Percentiles rank a stretch among this genome's conserved stretches.
Evolutionary conservation across 35 echinoderm and acorn worm genomes (phyloP).

Genomic region (Stichopus chloronotus): DNA sequence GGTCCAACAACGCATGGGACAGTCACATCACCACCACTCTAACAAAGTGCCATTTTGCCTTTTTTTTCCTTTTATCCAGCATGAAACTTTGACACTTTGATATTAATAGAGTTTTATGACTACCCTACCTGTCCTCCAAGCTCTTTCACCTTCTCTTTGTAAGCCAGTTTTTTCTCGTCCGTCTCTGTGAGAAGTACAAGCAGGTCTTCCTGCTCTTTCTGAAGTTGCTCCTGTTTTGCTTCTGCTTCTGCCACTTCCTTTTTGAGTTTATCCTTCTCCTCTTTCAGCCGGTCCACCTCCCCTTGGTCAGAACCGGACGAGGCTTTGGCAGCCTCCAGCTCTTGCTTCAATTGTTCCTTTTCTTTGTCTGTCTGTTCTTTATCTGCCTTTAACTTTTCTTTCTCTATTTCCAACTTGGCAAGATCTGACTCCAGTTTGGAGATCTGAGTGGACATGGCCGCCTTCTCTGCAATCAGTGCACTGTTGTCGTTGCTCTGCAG

Average conservation of each 20-base stretch:
- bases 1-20: too few species aligned
- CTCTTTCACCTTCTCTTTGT: constrained; percentile 87
- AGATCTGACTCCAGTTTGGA: constrained; percentile 76
- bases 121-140: constrained; percentile 79
- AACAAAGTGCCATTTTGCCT: too few species aligned
- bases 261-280: constrained; percentile 42
- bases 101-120: neutral
- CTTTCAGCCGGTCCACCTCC: constrained; percentile 39
- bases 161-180: constrained; percentile 75
- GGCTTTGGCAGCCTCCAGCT: constrained; percentile 59
- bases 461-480: constrained; percentile 83
- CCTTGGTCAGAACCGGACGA: constrained; percentile 25
- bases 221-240: neutral
- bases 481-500: constrained; percentile 67
- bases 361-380: constrained; percentile 62
- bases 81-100: too few species aligned
- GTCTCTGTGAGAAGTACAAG: constrained; percentile 88
- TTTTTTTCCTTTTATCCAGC: too few species aligned
- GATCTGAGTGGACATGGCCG: constrained; percentile 76
- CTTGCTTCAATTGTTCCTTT: constrained; percentile 67
- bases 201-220: constrained; percentile 88
- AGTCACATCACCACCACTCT: too few species aligned
- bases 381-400: constrained; percentile 53
- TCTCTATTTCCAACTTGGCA: constrained; percentile 57
- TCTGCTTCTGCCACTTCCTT: constrained; percentile 16